Evolutionary conservation across 2,888 invertebrate species (phyloP).

Genomic region (Tipula confusa): DNA sequence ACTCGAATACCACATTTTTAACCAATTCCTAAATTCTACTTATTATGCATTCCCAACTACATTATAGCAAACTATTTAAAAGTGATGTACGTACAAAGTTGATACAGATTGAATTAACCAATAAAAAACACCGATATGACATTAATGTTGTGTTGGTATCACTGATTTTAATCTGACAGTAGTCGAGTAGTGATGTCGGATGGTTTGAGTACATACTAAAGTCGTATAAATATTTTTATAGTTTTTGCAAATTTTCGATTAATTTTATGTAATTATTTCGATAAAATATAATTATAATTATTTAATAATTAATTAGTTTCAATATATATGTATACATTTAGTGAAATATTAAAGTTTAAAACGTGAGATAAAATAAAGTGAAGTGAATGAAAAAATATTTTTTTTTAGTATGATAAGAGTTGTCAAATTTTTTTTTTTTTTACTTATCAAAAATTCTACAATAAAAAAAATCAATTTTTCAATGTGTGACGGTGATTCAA

Average conservation of each 20-base stretch:
- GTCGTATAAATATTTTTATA: not conserved
- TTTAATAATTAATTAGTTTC: not conserved
- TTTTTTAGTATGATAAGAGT: not conserved
- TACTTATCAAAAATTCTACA: not conserved
- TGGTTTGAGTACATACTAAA: not conserved
- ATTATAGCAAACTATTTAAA: not conserved
- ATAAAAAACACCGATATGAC: not conserved
- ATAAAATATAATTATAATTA: not conserved
- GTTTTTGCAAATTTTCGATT: not conserved
- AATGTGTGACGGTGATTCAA: not conserved
- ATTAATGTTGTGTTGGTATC: not conserved
- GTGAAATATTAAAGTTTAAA: not conserved
- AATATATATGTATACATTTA: not conserved
- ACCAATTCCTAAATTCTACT: too few relatives aligned
- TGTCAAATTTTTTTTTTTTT: not conserved
- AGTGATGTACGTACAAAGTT: not conserved
- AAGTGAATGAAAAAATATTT: not conserved
- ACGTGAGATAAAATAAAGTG: constrained; percentile 6
- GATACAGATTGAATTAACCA: not conserved
- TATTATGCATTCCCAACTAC: too few relatives aligned
- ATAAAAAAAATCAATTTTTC: not conserved
- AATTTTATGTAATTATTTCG: not conserved
- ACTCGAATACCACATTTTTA: too few relatives aligned
- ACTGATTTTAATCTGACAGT: not conserved
- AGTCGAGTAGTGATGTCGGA: not conserved